Conservation (phyloP, 1,140 invertebrate species). For the Tyrophagus putrescentiae region DNA sequence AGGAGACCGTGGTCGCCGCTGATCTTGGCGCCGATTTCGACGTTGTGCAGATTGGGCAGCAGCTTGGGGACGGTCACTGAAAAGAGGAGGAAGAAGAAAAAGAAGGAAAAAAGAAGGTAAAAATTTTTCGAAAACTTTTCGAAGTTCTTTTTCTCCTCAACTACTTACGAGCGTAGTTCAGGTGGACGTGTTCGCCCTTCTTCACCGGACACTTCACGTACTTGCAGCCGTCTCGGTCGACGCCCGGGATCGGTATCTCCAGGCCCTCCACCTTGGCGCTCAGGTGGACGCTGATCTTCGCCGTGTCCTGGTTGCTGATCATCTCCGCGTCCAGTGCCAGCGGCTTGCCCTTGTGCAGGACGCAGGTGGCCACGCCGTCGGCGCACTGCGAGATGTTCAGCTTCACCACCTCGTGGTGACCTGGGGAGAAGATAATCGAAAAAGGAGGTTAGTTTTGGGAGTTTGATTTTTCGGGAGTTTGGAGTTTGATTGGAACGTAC, state of each 20-base stretch:
- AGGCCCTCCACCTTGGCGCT: neutral
- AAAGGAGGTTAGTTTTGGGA: neutral
- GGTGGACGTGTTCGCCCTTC: neutral
- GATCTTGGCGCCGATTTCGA: neutral
- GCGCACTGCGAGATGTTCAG: neutral
- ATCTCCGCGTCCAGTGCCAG: neutral
- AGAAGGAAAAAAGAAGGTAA: too few relatives aligned
- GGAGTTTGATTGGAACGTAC: constrained; percentile 5
- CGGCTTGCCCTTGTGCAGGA: neutral
- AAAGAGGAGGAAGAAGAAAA: too few relatives aligned
- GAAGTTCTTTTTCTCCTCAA: too few relatives aligned
- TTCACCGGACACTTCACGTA: neutral
- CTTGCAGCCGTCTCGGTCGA: neutral
- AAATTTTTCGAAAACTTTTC: too few relatives aligned
- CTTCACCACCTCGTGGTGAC: neutral
- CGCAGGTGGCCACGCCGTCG: neutral
- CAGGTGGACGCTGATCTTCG: neutral
- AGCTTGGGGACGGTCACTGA: constrained; percentile 7
- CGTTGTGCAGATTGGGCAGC: neutral
- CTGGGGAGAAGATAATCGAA: neutral
- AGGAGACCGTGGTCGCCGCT: neutral
- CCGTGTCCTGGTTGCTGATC: neutral
- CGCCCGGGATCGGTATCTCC: constrained; percentile 7
- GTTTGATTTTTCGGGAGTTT: neutral
- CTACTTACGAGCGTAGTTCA: constrained; percentile 10